A percentile compares a stretch with the other conserved stretches of the same genome.
These are phyloP conservation scores for Ostrea edulis DNA, from an alignment of 1,140 invertebrate species.

Conservation along the genomic window DNA sequence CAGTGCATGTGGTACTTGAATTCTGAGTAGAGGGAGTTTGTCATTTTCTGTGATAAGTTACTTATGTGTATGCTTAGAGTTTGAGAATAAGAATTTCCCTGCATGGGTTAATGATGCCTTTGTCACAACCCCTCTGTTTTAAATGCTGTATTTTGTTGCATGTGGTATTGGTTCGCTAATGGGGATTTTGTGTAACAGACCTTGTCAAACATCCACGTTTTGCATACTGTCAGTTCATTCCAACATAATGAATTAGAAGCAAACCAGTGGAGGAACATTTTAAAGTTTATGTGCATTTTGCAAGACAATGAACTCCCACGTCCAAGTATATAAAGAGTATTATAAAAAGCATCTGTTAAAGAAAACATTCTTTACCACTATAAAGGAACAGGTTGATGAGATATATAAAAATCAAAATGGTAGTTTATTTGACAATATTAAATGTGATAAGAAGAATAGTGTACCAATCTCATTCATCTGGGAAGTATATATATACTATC, in stretches of 20 bases:
- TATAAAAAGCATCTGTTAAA: too few relatives aligned
- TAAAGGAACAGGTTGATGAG: background rate
- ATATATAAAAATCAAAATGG: background rate
- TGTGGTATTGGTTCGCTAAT: background rate
- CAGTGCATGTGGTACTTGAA: too few relatives aligned
- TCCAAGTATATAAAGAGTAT: too few relatives aligned
- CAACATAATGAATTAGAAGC: too few relatives aligned
- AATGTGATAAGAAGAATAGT: background rate
- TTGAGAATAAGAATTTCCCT: background rate
- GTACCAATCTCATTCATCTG: background rate
- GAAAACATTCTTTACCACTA: too few relatives aligned
- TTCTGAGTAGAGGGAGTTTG: too few relatives aligned
- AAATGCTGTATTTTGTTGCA: background rate
- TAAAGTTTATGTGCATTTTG: too few relatives aligned
- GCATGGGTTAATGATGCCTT: background rate
- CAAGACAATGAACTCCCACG: too few relatives aligned
- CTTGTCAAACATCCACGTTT: too few relatives aligned
- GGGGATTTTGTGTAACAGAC: too few relatives aligned
- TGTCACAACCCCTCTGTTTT: background rate
- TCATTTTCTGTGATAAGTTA: background rate
- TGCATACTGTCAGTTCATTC: too few relatives aligned
- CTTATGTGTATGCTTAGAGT: background rate
- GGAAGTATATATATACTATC: conserved; percentile 3
- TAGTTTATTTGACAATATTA: background rate
- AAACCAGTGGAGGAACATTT: too few relatives aligned